These are phyloP conservation scores for Porites lutea DNA, from an alignment of 64 coral and sea anemone species.

Conservation along the genomic window DNA sequence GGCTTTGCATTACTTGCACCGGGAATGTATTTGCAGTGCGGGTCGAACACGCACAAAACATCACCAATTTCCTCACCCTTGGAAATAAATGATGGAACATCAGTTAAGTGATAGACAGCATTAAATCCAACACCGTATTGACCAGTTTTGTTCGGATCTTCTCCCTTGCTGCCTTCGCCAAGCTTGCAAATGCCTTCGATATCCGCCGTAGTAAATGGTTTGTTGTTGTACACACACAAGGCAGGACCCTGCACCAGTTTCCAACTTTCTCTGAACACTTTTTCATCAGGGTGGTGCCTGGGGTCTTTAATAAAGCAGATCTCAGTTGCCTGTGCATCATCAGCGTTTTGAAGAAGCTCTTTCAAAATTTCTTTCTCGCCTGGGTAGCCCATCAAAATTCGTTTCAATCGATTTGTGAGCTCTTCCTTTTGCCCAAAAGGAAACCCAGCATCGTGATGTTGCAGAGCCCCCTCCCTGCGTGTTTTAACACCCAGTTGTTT, in stretches of 20 bases:
- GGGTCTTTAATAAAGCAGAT: constrained; percentile 83
- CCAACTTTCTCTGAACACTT: constrained; percentile 82
- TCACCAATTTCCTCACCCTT: constrained; percentile 67
- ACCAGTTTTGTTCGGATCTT: constrained; percentile 84
- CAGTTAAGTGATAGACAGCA: constrained; percentile 91
- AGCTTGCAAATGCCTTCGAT: constrained; percentile 74
- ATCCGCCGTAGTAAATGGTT: constrained; percentile 67
- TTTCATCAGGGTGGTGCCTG: constrained; percentile 60
- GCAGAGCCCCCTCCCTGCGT: constrained; percentile 69
- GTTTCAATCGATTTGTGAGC: constrained; percentile 83
- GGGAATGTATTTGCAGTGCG: constrained; percentile 62
- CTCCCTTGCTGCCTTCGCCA: constrained; percentile 85
- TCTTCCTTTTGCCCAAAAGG: constrained; percentile 93
- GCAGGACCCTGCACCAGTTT: constrained; percentile 86
- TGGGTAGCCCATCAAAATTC: constrained; percentile 79
- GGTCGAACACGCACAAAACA: constrained; percentile 81
- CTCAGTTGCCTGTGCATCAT: constrained; percentile 91
- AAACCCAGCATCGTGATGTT: constrained; percentile 20
- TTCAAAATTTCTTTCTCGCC: constrained; percentile 81
- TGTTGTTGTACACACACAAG: constrained; percentile 90
- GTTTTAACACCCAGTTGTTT: constrained; percentile 64
- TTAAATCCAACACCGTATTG: constrained; percentile 94
- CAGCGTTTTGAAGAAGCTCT: constrained; percentile 95
- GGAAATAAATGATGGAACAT: constrained; percentile 76
- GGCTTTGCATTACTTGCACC: constrained; percentile 53